Conservation (phyloP, 2,113 vertebrate species). For the Setophaga coronata region DNA sequence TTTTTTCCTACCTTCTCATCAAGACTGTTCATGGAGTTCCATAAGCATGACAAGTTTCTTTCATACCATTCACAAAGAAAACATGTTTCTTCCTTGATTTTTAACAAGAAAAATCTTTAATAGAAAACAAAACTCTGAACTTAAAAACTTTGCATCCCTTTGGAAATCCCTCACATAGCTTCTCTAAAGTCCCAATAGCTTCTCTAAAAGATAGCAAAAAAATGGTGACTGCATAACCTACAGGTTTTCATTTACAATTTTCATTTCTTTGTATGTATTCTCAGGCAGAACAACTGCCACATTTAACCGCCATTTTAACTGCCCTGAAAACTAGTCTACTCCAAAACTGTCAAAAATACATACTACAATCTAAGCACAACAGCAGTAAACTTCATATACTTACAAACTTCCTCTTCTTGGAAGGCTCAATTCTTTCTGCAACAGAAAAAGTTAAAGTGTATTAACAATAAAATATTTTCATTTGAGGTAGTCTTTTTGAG, state of each 20-base stretch:
- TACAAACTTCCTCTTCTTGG: conserved; percentile 97
- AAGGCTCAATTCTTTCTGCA: conserved; percentile 97
- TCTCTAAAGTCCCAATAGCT: not conserved
- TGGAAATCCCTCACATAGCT: not conserved
- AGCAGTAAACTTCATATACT: conserved; percentile 75
- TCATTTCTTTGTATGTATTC: not conserved
- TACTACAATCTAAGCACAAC: not conserved
- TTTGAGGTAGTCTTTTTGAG: not conserved
- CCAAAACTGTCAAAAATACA: not conserved
- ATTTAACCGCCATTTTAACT: conserved; percentile 1
- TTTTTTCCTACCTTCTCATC: not conserved
- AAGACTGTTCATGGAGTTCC: not conserved
- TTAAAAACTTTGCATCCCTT: not conserved
- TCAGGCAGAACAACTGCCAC: not conserved
- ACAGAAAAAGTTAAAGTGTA: conserved; percentile 56
- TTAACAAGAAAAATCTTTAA: not conserved
- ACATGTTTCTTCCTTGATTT: not conserved
- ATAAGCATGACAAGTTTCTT: not conserved
- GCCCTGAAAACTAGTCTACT: not conserved
- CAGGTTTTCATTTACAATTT: not conserved
- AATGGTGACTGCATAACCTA: not conserved
- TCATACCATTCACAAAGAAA: not conserved
- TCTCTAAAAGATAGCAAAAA: not conserved
- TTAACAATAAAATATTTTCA: not conserved
- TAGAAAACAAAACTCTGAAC: not conserved